Conservation (phyloP, 2,113 vertebrate species). For the Nannospalax galili region DNA sequence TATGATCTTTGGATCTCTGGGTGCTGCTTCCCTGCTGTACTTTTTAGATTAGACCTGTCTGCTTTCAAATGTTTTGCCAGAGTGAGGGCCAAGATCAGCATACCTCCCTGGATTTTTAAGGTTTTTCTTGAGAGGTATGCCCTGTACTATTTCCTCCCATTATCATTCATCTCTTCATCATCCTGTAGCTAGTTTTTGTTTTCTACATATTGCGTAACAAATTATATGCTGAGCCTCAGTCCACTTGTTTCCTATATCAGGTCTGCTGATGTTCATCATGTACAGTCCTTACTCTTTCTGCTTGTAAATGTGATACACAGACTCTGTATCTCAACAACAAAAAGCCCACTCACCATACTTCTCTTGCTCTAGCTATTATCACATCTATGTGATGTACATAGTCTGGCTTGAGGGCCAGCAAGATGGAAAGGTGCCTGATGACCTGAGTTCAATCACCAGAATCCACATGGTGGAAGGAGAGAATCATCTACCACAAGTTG, state of each 20-base stretch:
- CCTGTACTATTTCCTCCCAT: neutral
- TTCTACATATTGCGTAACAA: neutral
- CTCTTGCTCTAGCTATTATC: slow-evolving; percentile 17
- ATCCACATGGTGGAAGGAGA: neutral
- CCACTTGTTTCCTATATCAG: neutral
- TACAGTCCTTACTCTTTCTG: neutral
- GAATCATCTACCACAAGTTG: neutral
- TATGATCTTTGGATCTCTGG: neutral
- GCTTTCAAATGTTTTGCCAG: neutral
- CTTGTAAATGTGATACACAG: neutral
- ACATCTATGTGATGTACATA: neutral
- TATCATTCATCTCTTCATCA: neutral
- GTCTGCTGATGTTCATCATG: neutral
- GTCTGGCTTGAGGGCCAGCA: neutral
- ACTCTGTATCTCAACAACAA: neutral
- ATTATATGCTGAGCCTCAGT: neutral
- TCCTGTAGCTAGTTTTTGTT: neutral
- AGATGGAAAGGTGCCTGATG: neutral
- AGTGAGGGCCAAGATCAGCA: neutral
- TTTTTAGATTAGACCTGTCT: neutral
- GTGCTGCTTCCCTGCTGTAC: neutral
- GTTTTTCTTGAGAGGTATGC: neutral
- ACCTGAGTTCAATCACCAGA: neutral
- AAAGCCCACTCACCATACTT: neutral
- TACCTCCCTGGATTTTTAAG: neutral